Evolutionary conservation across 2,113 vertebrate genomes (phyloP).

Genomic region (Mystacornis crossleyi): DNA sequence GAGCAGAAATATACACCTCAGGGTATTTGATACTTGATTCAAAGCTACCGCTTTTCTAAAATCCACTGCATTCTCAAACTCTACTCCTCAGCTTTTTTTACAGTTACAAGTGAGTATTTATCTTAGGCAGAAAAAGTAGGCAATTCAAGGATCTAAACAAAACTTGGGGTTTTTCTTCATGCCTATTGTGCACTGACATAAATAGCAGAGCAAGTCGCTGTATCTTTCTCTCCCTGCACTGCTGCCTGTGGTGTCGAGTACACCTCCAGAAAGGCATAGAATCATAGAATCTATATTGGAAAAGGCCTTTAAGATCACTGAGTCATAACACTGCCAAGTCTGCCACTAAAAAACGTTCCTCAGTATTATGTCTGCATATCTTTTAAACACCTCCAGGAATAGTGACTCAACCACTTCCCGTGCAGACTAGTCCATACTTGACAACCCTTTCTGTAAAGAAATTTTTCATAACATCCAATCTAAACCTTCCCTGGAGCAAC

Average conservation of each 20-base stretch:
- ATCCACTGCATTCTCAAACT: background rate
- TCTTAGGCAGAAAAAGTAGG: background rate
- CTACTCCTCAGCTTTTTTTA: background rate
- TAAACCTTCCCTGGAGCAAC: background rate
- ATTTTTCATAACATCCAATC: background rate
- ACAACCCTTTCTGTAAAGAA: accelerated
- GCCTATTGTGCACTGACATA: background rate
- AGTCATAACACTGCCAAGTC: background rate
- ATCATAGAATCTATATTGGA: background rate
- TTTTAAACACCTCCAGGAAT: background rate
- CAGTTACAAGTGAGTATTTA: background rate
- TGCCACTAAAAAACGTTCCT: background rate
- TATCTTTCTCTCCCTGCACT: background rate
- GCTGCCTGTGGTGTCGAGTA: accelerated
- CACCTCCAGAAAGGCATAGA: background rate
- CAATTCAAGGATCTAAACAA: background rate
- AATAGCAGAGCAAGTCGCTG: background rate
- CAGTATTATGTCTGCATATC: accelerated
- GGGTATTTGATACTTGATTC: background rate
- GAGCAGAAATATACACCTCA: background rate
- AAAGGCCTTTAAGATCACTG: accelerated
- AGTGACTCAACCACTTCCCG: background rate
- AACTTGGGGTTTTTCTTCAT: background rate
- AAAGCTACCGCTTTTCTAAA: background rate
- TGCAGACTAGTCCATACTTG: background rate